Evolutionary conservation across 2,797 vertebrate genomes (phyloP), one percentile per base, ranked within the genome.

Genomic region (Channa striata): DNA sequence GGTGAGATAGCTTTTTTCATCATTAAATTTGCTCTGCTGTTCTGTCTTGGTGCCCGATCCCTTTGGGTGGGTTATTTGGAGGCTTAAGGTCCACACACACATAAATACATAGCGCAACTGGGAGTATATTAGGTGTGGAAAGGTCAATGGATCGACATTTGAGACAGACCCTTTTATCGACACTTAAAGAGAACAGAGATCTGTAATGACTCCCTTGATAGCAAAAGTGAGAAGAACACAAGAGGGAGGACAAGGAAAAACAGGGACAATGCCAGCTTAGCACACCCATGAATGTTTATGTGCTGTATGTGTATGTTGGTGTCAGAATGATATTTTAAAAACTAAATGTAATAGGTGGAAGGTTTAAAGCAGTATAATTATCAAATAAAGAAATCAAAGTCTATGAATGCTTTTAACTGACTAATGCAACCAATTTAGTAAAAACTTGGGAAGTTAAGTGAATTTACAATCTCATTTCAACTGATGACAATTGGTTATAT

Each of bases 181-280:
- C 87, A 82, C 87, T 92, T 86, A 87, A 87, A 78, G 69, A 68
- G 75, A 88, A 81, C 80, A 78, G 68, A 30, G 4, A 74, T 77
- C 44, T 70, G 74, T 82, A 91, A 90, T 71, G 77, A 89, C 68
- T 92, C 84, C 85, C 86, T 51, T 85, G 90, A 87, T 56, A 84
- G 86, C 77, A 78, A 72, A 51, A 73, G 80, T 69, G 82, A 73
- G 82, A 81, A 87, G 80, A 78, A 65, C 2, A 6, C 58, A 42
- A 48, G 47, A 49, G 52, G 49, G 43, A 77, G 48, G 59, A 61
- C 33, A 59, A 66, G 67, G 65, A 63, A 37, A 67, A 68, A 42
- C 49, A 40, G 64, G 49, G 77, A 83, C 77, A 80, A 78, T 64
- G 64, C 33, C 59, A 64, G 48, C 54, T 23, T 36, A n/a, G 44